Percentiles rank a stretch among this genome's conserved stretches.
These are phyloP conservation scores for Phasianus colchicus DNA, from an alignment of 2,113 vertebrate species.

Conservation along the genomic window DNA sequence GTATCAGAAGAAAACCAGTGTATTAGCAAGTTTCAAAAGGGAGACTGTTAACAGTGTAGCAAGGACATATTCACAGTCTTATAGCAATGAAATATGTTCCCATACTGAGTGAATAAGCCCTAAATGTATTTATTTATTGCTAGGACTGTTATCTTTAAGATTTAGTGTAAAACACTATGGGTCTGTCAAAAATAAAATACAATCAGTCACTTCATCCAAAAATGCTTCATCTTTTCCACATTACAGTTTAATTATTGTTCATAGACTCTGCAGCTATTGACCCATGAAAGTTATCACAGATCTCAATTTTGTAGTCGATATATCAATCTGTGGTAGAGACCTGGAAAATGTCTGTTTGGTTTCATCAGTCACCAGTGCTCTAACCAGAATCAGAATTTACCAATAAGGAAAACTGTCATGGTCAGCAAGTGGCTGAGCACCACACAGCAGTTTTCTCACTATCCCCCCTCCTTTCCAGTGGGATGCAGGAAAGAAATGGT, in stretches of 20 bases:
- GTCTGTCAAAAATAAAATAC: background rate
- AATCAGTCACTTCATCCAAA: constrained; percentile 23
- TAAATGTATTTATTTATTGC: constrained; percentile 1
- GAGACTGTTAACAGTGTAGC: background rate
- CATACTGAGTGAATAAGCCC: background rate
- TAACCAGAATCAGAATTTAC: background rate
- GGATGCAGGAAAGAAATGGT: no score
- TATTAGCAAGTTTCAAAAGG: background rate
- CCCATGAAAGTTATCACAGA: constrained; percentile 34
- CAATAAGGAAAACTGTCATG: background rate
- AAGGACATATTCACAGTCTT: background rate
- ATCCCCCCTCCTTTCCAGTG: no score
- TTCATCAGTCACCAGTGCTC: background rate
- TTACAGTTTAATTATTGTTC: constrained; percentile 13
- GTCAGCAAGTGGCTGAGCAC: no score
- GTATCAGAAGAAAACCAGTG: background rate
- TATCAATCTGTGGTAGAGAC: background rate
- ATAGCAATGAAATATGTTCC: background rate
- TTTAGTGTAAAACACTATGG: background rate
- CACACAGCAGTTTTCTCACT: no score
- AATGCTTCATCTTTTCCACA: constrained; percentile 31
- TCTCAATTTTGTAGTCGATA: constrained; percentile 24
- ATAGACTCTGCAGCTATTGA: background rate
- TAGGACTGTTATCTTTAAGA: background rate
- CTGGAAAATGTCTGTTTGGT: background rate